Percentiles rank a stretch among this genome's conserved stretches.
These are phyloP conservation scores for Auanema freiburgensis DNA, from an alignment of 2,888 invertebrate genomes.

Conservation along the genomic window DNA sequence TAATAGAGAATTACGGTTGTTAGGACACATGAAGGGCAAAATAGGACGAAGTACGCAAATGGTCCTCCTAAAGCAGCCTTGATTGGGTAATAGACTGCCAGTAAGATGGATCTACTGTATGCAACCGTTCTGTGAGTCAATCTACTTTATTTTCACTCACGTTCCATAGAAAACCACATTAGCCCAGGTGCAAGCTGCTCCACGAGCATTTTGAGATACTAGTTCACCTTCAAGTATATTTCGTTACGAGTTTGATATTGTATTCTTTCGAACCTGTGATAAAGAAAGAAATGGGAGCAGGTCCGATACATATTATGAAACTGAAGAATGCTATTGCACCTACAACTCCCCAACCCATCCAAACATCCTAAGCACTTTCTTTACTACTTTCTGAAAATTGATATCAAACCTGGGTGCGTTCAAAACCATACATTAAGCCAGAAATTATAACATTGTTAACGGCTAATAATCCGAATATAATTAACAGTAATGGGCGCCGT, in stretches of 20 bases:
- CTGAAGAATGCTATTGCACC: conserved; percentile 27
- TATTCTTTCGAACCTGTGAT: conserved; percentile 16
- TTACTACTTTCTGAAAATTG: background rate
- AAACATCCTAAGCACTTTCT: background rate
- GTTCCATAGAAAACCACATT: conserved; percentile 20
- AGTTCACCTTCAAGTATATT: conserved; percentile 19
- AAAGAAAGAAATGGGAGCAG: conserved; percentile 30
- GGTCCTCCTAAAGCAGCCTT: conserved; percentile 22
- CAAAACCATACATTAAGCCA: conserved; percentile 36
- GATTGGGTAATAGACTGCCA: conserved; percentile 21
- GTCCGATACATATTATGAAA: conserved; percentile 23
- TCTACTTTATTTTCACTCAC: conserved; percentile 10
- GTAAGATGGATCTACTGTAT: conserved; percentile 24
- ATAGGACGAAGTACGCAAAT: conserved; percentile 19
- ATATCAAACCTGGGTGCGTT: conserved; percentile 8
- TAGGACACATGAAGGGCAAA: conserved; percentile 24
- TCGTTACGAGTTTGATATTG: background rate
- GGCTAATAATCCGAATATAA: conserved; percentile 20
- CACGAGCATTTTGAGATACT: conserved; percentile 20
- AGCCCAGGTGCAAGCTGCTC: conserved; percentile 28
- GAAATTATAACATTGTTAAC: conserved; percentile 37
- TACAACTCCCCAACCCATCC: conserved; percentile 24
- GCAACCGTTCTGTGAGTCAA: background rate
- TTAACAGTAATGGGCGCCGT: conserved; percentile 27
- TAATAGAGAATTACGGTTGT: conserved; percentile 21